These are phyloP conservation scores for Trichomalopsis sarcophagae DNA, from an alignment of 1,140 invertebrate species.

Conservation along the genomic window DNA sequence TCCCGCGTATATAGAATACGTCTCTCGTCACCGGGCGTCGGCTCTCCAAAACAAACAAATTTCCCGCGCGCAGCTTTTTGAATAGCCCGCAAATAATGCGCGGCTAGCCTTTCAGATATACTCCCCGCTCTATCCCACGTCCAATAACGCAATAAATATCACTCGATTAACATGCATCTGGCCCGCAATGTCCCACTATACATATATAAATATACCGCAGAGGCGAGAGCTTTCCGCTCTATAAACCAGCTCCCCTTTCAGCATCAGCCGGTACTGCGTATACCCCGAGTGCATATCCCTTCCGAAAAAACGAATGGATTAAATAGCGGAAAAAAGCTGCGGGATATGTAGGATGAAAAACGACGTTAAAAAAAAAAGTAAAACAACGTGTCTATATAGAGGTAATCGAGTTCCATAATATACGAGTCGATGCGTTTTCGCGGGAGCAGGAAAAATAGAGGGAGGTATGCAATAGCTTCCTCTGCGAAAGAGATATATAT, in stretches of 20 bases:
- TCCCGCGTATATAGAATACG: neutral
- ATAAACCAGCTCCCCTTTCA: slow-evolving; percentile 20
- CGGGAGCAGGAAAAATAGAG: neutral
- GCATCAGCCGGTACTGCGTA: neutral
- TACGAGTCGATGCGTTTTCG: neutral
- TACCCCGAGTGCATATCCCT: neutral
- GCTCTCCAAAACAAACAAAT: slow-evolving; percentile 16
- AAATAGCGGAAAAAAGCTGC: neutral
- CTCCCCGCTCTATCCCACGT: neutral
- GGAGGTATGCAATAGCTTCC: neutral
- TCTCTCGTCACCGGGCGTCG: neutral
- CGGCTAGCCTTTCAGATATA: neutral
- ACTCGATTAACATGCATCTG: slow-evolving; percentile 27
- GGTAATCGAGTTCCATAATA: neutral
- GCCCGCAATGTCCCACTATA: neutral
- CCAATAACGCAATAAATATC: slow-evolving; percentile 31
- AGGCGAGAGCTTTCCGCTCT: slow-evolving; percentile 4
- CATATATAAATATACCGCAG: neutral
- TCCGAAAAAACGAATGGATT: neutral
- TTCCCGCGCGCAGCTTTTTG: neutral
- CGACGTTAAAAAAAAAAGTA: neutral
- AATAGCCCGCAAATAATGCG: slow-evolving; percentile 4
- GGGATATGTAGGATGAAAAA: neutral
- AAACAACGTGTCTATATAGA: neutral
- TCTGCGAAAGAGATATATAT: no score